Conservation (phyloP, 1,140 invertebrate genomes). For the Brachionus plicatilis region DNA sequence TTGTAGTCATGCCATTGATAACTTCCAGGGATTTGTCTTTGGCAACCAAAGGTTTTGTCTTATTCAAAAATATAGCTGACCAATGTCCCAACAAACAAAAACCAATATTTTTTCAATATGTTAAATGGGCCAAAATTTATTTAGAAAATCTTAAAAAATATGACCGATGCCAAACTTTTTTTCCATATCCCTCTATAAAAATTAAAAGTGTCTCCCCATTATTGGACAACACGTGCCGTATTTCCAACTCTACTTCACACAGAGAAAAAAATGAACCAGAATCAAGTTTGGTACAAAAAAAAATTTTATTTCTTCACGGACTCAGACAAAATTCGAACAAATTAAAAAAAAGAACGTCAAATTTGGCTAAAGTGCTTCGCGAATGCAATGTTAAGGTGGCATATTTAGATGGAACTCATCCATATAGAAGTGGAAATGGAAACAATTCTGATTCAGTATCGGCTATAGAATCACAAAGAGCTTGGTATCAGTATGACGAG, state of each 20-base stretch:
- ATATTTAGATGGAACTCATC: conserved; percentile 12
- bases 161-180: background rate
- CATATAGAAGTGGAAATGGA: background rate
- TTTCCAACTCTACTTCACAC: no score
- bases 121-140: background rate
- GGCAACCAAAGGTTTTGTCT: background rate
- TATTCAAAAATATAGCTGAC: background rate
- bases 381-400: background rate
- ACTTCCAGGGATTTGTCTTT: background rate
- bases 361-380: background rate
- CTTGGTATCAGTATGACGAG: background rate
- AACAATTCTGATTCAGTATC: background rate
- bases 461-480: background rate
- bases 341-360: conserved; percentile 1
- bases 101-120: background rate
- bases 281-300: background rate
- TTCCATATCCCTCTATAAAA: background rate
- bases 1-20: background rate
- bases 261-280: background rate
- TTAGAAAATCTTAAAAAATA: background rate
- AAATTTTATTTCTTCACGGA: conserved; percentile 32
- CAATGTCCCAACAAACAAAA: background rate
- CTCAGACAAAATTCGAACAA: conserved; percentile 23
- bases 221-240: no score
- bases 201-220: no score